phyloP scores from a whole-genome alignment of 2,113 vertebrate genomes.

The Chiloscyllium plagiosum region DNA sequence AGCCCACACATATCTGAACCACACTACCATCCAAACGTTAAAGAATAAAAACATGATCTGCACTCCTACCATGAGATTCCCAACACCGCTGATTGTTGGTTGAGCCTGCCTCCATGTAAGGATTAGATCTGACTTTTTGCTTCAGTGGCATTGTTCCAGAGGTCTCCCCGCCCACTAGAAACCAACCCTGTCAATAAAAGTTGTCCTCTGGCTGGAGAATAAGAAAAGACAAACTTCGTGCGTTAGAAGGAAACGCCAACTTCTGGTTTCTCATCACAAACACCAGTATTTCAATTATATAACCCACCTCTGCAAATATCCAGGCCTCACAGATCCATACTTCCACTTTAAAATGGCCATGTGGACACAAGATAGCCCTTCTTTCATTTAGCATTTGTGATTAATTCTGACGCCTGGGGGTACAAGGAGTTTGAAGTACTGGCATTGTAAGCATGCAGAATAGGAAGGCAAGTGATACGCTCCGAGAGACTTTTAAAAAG shows the following conservation, averaged over 20 bases:
- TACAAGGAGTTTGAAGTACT: neutral
- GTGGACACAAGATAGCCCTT: neutral
- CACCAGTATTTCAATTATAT: neutral
- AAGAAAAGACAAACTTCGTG: neutral
- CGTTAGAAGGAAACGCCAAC: neutral
- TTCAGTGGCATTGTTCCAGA: neutral
- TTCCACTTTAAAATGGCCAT: neutral
- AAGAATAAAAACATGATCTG: neutral
- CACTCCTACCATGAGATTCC: too few species aligned
- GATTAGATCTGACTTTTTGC: neutral
- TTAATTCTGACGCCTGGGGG: neutral
- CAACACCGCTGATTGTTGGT: neutral
- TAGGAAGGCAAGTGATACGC: neutral
- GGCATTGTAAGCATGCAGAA: constrained; percentile 3
- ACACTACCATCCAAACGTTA: neutral
- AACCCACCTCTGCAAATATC: neutral
- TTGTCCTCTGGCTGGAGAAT: neutral
- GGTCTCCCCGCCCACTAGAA: neutral
- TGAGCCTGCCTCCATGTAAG: neutral
- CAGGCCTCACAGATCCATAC: neutral
- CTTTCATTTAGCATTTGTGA: neutral
- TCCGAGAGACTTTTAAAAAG: neutral
- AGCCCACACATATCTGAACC: neutral
- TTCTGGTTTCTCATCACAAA: neutral
- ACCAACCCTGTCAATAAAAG: neutral